Base-by-base conservation (phyloP, 2,797 vertebrate species). In the Tapera naevia region DNA sequence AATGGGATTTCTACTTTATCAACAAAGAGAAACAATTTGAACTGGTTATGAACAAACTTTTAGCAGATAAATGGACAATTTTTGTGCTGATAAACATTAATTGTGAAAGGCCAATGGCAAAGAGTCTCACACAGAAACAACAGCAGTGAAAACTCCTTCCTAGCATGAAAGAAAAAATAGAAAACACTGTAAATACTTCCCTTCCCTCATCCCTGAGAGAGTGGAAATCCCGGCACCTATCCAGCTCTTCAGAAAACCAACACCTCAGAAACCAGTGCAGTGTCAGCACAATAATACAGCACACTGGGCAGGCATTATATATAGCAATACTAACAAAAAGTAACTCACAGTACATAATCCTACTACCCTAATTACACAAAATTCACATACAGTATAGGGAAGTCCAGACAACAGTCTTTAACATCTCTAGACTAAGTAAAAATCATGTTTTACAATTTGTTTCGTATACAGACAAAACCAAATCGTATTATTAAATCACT, bases 211-310 rank as follows among this genome's bases (percentile, higher is more conserved):
- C 25, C 14, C 48, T 46, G 54, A 33, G 37, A 51, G 8, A 21
- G 23, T 61, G 75, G 65, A 88, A 91, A 37, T 66, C 56, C 32
- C 27, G 78, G 62, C 80, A 58, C 32, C 65, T 51, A 46, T 5
- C 28, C 46, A 86, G 50, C 48, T 74, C 76, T 83, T 89, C 72
- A 51, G 6, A 88, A 80, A 92, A 88, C 5, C 46, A 93, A 51
- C 88, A 88, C 62, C 76, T 96, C 76, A 89, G 71, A 85, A 95
- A 88, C 9, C 30, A 94, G 80, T 45, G 41, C 57, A 46, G 56
- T 66, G 82, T 67, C 69, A 37, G 78, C 46, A 56, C 1, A 16
- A 61, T 64, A 76, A 76, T 37, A 74, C 17, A 85, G 67, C 48
- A 92, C 54, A 16, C 53, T 4, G 17, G 45, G 45, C 51, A 72